phyloP scores from a whole-genome alignment of 2,888 invertebrate genomes.

The Sipha maydis region DNA sequence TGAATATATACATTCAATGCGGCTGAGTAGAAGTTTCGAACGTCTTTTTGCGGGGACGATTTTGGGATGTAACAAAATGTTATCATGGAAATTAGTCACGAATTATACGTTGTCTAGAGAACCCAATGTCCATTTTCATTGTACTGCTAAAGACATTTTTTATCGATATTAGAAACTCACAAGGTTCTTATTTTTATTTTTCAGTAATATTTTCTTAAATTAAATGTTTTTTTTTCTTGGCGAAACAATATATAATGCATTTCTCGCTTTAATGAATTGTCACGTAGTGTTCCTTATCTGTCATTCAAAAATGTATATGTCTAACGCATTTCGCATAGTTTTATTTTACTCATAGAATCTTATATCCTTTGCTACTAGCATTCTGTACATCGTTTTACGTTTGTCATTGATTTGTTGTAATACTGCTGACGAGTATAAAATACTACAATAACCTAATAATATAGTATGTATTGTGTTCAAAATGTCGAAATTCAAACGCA shows the following conservation, averaged over 20 bases:
- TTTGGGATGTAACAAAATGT: neutral
- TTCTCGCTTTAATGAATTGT: constrained; percentile 20
- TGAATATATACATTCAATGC: no score
- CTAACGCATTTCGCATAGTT: constrained; percentile 4
- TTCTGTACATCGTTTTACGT: neutral
- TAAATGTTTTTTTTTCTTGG: neutral
- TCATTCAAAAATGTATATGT: neutral
- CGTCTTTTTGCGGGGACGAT: neutral
- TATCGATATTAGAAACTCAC: neutral
- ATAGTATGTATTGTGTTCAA: neutral
- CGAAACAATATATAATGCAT: neutral
- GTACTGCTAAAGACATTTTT: neutral
- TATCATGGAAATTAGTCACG: neutral
- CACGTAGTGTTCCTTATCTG: constrained; percentile 2
- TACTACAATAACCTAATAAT: no score
- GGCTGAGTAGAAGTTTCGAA: no score
- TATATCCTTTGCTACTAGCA: no score
- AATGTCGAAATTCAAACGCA: constrained; percentile 12
- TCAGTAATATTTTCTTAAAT: neutral
- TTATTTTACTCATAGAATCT: neutral
- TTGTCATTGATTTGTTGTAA: neutral
- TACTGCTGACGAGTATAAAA: no score
- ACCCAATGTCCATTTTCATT: neutral
- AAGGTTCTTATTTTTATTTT: neutral
- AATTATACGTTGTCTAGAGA: neutral